Evolutionary conservation across 2,113 vertebrate genomes (phyloP), one percentile per base, ranked within the genome.

Genomic region (Enhydra lutris): DNA sequence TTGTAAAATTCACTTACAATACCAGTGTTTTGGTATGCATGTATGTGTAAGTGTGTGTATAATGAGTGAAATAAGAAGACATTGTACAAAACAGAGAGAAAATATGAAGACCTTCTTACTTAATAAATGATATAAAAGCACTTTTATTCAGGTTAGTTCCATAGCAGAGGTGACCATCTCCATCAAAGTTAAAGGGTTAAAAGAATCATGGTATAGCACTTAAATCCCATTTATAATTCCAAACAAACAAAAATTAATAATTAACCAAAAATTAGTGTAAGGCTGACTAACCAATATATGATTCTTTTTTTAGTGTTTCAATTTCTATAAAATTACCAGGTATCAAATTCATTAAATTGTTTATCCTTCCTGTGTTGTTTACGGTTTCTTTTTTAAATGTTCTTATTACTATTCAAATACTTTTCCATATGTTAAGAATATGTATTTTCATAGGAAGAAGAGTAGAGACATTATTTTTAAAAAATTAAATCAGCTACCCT

Each of bases 371-470:
- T 88, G 31, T 74, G 20, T 7, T 36, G 1, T 31, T 55, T 52
- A 0, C 31, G 9, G 14, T 17, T 17, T 76, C 26, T 17, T 76
- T 47, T 76, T 17, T 17, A 29, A 4, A n/a, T 47, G 78, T 83
- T 36, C 17, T 93, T 24, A 18, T 47, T 5, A 76, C 6, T 93
- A 50, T 80, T 92, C 12, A 73, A 47, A 14, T 82, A 21, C 34
- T 87, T 23, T 90, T 47, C 10, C 14, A 57, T 45, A 81, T 94
- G n/a, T 47, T 55, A 90, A 87, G 21, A 86, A 45, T 57, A 52
- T 55, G 90, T 45, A 50, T 90, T n/a, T 71, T 3, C 24, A 71
- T 39, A 36, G 15, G 18, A 71, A 87, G 23, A 42, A 36, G 17
- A 69, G 5, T 39, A 87, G 14, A 73, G 2, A 81, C 7, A 59